Evolutionary conservation across 2,113 vertebrate species (phyloP).

Genomic region (Microtus pennsylvanicus): DNA sequence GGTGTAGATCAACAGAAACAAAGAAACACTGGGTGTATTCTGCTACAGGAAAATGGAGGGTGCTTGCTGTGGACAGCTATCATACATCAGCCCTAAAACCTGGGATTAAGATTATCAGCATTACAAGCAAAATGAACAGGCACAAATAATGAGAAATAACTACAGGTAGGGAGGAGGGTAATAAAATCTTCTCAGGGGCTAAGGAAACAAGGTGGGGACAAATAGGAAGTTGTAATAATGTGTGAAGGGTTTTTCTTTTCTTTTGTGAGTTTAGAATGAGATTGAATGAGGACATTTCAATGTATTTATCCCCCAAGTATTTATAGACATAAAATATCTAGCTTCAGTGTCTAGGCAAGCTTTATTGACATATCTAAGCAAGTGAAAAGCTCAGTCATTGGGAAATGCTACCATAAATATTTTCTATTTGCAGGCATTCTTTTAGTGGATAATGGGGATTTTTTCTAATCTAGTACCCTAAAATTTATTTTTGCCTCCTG

Average conservation of each 20-base stretch:
- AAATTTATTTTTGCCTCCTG: slow-evolving; percentile 69
- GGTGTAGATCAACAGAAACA: background rate
- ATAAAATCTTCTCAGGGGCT: background rate
- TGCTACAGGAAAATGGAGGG: background rate
- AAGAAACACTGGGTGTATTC: background rate
- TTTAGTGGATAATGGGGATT: background rate
- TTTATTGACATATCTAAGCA: slow-evolving; percentile 57
- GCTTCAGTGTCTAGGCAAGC: slow-evolving; percentile 16
- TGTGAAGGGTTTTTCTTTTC: background rate
- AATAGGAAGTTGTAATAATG: background rate
- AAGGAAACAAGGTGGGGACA: background rate
- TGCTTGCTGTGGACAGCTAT: too few species aligned
- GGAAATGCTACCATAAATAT: slow-evolving; percentile 55
- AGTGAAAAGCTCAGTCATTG: slow-evolving; percentile 43
- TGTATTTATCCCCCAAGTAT: slow-evolving; percentile 37
- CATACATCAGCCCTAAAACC: too few species aligned
- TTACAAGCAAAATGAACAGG: slow-evolving; percentile 2
- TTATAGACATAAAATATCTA: slow-evolving; percentile 45
- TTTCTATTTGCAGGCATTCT: slow-evolving; percentile 59
- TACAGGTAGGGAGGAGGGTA: background rate
- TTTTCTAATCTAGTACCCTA: background rate
- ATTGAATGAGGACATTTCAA: slow-evolving; percentile 1
- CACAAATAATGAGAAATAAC: background rate
- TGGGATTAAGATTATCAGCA: background rate
- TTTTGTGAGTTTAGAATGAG: slow-evolving; percentile 41